Evolutionary conservation across 2,888 invertebrate species (phyloP).

Genomic region (Synergus itoensis): DNA sequence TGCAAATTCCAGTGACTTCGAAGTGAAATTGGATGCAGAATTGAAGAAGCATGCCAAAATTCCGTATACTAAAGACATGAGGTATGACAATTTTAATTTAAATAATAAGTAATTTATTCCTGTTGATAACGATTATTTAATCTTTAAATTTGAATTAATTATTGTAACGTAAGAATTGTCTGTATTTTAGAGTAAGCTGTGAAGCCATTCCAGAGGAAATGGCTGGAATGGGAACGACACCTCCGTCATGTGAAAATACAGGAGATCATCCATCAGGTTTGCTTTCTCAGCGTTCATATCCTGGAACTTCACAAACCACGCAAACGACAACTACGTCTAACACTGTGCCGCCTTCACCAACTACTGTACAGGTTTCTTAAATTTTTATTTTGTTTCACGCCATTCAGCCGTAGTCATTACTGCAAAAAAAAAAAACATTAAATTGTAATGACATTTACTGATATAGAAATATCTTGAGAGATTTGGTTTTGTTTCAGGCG

Average conservation of each 20-base stretch:
- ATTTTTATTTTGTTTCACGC: not conserved
- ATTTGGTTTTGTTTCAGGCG: conserved; percentile 57
- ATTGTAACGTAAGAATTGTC: conserved; percentile 15
- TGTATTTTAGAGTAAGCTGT: conserved; percentile 84
- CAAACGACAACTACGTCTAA: conserved; percentile 73
- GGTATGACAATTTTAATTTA: conserved; percentile 59
- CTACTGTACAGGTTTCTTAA: conserved; percentile 66
- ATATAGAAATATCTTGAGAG: not conserved
- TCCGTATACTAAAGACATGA: conserved; percentile 85
- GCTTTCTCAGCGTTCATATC: conserved; percentile 79
- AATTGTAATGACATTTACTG: not conserved
- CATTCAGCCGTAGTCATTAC: too few relatives aligned
- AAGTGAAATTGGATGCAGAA: conserved; percentile 76
- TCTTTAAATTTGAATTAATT: not conserved
- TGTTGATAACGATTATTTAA: not conserved
- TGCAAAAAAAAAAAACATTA: too few relatives aligned
- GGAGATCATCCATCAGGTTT: conserved; percentile 78
- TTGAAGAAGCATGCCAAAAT: conserved; percentile 84
- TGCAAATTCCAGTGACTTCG: conserved; percentile 65
- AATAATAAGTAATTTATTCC: not conserved
- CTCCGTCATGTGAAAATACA: conserved; percentile 80
- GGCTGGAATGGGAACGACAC: conserved; percentile 85
- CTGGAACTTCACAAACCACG: conserved; percentile 76
- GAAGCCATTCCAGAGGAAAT: conserved; percentile 96
- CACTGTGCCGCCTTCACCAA: conserved; percentile 79